Base-by-base conservation (phyloP, 2,888 invertebrate genomes). In the Cecidostiba fungosa region DNA sequence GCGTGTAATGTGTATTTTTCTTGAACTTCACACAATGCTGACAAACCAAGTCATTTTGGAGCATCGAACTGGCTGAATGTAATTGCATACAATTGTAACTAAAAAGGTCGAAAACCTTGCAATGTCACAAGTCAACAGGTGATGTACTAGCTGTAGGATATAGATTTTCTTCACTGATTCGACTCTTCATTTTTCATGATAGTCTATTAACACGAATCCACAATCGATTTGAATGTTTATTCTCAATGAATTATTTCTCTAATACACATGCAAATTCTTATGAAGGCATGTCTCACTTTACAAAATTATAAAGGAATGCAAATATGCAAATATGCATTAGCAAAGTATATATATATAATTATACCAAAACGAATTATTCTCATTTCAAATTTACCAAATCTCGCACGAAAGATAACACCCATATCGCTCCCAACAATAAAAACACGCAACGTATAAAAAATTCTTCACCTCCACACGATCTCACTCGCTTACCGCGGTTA, bases 401-500 rank as follows among this genome's bases (percentile, higher is more conserved):
- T 43, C 43, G 43, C 12, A 43, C 12, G 43, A 43, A 43, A 43
- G 43, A 43, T 43, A 10, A 43, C 4, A 3, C 5, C 2, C 54
- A 16, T n/a, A 36, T 43, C 72, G 1, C 26, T 36, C 54, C 23
- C 66, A 29, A 8, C 43, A 43, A 10, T 43, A 43, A 43, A 1
- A 10, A 89, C 90, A 89, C 89, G 74, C 86, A 83, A 88, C 26
- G 23, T 26, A n/a, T 6, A 89, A 89, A 90, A 89, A 90, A 90
- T 54, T 6, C 50, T 32, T 32, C 26, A 32, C 82, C 84, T 86
- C 82, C 76, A 77, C 39, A 8, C n/a, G n/a, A 26, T 88, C 77
- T 79, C 36, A 16, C 26, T 87, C 89, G 89, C 88, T 87, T n/a
- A n/a, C 89, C 73, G 89, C 88, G 88, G 87, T 87, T 77, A 87